Evolutionary conservation across 2,113 vertebrate genomes (phyloP).

Genomic region (Sphyrna mokarran): DNA sequence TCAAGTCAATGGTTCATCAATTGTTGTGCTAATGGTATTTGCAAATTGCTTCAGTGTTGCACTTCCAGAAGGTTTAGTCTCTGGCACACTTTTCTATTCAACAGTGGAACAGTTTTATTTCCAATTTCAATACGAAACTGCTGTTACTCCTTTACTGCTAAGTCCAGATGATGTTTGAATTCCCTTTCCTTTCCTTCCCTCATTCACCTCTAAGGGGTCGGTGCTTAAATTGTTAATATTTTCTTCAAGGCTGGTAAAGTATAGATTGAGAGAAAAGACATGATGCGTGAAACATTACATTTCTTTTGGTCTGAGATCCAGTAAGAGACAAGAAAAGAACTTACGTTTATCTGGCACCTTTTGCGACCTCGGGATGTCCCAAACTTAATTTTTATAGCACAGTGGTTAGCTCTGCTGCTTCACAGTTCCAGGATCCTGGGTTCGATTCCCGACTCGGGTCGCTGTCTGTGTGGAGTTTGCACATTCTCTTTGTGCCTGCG

Average conservation of each 20-base stretch:
- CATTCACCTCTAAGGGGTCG: background rate
- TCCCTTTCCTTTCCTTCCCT: background rate
- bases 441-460: too few relatives aligned
- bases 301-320: background rate
- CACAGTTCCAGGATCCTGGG: too few relatives aligned
- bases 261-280: background rate
- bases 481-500: too few relatives aligned
- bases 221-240: background rate
- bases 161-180: too few relatives aligned
- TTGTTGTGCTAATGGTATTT: background rate
- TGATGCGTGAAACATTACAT: background rate
- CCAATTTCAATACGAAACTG: background rate
- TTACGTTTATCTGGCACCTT: background rate
- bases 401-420: too few relatives aligned
- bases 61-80: background rate
- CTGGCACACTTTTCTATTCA: background rate
- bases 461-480: too few relatives aligned
- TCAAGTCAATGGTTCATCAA: background rate
- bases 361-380: background rate
- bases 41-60: background rate
- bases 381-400: background rate
- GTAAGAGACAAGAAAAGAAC: background rate
- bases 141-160: background rate
- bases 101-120: background rate
- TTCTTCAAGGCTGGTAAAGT: background rate